These are phyloP conservation scores for Pelmatolapia mariae DNA, from an alignment of 2,113 vertebrate genomes.

Conservation along the genomic window DNA sequence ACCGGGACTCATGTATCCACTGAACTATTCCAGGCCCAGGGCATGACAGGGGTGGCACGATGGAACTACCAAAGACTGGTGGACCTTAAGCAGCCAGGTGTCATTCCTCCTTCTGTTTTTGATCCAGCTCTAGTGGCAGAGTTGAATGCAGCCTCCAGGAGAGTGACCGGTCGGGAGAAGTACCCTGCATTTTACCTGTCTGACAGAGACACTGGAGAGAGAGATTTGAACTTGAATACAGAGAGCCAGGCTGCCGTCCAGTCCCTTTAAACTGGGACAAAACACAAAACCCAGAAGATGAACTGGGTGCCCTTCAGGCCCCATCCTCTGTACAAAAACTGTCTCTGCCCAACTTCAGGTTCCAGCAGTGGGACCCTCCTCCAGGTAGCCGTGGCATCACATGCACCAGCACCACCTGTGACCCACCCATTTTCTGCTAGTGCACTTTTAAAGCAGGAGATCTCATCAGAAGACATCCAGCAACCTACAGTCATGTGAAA, in stretches of 20 bases:
- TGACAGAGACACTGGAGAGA: not conserved
- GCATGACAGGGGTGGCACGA: not conserved
- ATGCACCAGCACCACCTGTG: not conserved
- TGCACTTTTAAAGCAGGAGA: not conserved
- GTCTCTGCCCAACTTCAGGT: rapidly evolving
- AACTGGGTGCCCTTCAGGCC: rapidly evolving
- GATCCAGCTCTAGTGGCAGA: not conserved
- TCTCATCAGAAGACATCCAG: not conserved
- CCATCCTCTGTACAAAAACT: rapidly evolving
- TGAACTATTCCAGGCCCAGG: not conserved
- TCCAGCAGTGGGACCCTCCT: rapidly evolving
- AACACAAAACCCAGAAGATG: not conserved
- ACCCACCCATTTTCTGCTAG: rapidly evolving
- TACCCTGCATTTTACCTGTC: not conserved
- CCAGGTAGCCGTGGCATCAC: not conserved
- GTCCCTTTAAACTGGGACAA: not conserved
- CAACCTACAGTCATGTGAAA: not conserved
- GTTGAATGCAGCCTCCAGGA: rapidly evolving
- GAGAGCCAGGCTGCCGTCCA: not conserved
- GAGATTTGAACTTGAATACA: rapidly evolving
- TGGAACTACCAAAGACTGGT: not conserved
- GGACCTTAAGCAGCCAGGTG: not conserved
- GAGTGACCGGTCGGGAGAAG: rapidly evolving
- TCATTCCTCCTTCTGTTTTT: not conserved
- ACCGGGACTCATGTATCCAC: rapidly evolving